A percentile compares a stretch with the other conserved stretches of the same genome.
These are phyloP conservation scores for Pomatorhinus ruficollis DNA, from an alignment of 2,113 vertebrate species.

Conservation along the genomic window DNA sequence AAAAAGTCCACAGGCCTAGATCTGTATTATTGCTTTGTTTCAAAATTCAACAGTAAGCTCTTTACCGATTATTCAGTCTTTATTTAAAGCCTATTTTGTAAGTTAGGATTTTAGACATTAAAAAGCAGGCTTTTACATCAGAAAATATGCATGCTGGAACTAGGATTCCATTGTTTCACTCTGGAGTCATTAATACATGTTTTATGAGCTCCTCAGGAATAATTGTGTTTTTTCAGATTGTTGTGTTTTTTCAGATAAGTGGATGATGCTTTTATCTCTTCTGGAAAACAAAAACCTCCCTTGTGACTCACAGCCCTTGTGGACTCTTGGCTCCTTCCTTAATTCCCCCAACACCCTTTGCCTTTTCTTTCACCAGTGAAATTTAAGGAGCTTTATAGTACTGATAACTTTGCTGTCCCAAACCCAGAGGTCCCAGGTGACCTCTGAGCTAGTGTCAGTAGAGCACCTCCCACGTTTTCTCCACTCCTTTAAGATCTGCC, in stretches of 20 bases:
- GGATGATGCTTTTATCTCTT: not conserved
- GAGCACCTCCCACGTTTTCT: not conserved
- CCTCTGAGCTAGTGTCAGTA: not conserved
- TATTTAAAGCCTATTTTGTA: not conserved
- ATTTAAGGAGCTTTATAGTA: not conserved
- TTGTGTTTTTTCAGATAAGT: conserved; percentile 23
- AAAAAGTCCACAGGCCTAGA: not conserved
- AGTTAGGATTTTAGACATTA: not conserved
- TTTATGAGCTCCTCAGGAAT: conserved; percentile 34
- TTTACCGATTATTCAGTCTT: not conserved
- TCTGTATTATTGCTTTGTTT: not conserved
- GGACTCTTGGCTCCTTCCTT: not conserved
- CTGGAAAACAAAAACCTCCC: conserved; percentile 14
- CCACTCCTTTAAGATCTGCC: not conserved
- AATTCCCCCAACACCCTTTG: not conserved
- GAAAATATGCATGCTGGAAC: not conserved
- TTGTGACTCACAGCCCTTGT: conserved; percentile 8
- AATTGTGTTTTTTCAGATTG: no score
- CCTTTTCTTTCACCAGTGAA: not conserved
- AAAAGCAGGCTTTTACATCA: not conserved
- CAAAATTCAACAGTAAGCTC: not conserved
- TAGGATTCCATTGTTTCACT: not conserved
- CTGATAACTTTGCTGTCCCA: not conserved
- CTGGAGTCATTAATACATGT: not conserved
- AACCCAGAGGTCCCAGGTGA: not conserved